Percentiles rank a stretch among this genome's conserved stretches.
These are phyloP conservation scores for Dromius quadrimaculatus DNA, from an alignment of 2,888 invertebrate species.

Conservation along the genomic window DNA sequence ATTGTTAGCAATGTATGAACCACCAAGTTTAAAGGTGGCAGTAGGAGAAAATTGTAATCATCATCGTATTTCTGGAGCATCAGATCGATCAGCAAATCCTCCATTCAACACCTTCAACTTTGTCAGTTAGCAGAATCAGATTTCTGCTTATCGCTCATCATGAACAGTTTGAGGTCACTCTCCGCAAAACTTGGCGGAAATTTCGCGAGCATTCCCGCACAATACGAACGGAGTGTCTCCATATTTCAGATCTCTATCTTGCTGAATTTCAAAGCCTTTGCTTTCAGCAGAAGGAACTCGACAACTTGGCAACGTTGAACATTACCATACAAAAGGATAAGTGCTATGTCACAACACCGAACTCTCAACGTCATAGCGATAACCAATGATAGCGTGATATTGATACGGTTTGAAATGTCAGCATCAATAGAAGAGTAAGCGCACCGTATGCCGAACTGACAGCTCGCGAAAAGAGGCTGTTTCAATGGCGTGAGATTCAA, in stretches of 20 bases:
- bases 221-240: background rate
- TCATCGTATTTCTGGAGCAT: too few species aligned
- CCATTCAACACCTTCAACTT: too few species aligned
- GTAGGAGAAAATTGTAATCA: too few species aligned
- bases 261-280: constrained; percentile 12
- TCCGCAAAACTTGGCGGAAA: background rate
- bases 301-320: constrained; percentile 8
- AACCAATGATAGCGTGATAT: constrained; percentile 7
- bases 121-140: too few species aligned
- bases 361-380: constrained; percentile 2
- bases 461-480: background rate
- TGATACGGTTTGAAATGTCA: constrained; percentile 26
- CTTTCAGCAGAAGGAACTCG: constrained; percentile 19
- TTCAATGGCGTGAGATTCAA: constrained; percentile 18
- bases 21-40: too few species aligned
- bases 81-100: too few species aligned
- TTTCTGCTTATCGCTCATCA: too few species aligned
- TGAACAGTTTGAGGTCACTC: background rate
- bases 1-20: too few species aligned
- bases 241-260: background rate
- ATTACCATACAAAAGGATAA: constrained; percentile 34
- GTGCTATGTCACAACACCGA: background rate
- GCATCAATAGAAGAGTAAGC: constrained; percentile 11
- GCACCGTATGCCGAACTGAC: constrained; percentile 15
- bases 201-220: background rate